phyloP scores from a whole-genome alignment of 2,113 vertebrate genomes.

The Willisornis vidua region DNA sequence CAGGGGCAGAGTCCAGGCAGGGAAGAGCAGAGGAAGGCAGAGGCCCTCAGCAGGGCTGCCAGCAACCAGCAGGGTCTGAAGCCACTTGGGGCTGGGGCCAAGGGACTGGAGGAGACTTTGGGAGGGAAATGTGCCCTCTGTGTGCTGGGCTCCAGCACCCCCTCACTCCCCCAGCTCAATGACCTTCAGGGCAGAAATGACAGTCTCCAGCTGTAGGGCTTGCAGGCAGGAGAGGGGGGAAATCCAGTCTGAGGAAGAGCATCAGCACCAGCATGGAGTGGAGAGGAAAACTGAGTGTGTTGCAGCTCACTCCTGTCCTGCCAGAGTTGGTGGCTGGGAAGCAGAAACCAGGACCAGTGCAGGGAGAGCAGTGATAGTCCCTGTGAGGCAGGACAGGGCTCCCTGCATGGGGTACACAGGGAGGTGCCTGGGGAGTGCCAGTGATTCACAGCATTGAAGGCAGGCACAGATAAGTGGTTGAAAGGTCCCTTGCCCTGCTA shows the following conservation, averaged over 20 bases:
- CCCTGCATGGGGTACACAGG: background rate
- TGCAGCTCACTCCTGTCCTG: background rate
- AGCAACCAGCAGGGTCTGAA: background rate
- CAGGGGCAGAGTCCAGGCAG: background rate
- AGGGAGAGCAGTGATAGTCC: background rate
- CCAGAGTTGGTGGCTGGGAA: background rate
- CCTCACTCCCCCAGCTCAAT: rapidly evolving
- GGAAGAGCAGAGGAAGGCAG: background rate
- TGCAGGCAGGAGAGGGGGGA: background rate
- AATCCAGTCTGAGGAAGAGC: background rate
- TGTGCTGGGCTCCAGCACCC: background rate
- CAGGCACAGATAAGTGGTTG: slow-evolving; percentile 63
- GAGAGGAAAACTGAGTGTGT: background rate
- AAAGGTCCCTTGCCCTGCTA: slow-evolving; percentile 61
- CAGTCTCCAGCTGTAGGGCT: background rate
- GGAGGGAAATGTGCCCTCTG: background rate
- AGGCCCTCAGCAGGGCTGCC: background rate
- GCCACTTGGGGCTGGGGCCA: rapidly evolving
- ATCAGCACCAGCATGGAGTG: background rate
- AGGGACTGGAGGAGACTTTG: background rate
- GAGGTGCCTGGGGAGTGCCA: background rate
- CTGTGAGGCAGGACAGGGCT: background rate
- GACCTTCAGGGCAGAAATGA: background rate
- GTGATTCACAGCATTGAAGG: background rate
- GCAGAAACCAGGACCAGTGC: background rate